Percentiles rank a stretch among this genome's conserved stretches.
These are phyloP conservation scores for Netelia inedita DNA, from an alignment of 2,888 invertebrate species.

Conservation along the genomic window DNA sequence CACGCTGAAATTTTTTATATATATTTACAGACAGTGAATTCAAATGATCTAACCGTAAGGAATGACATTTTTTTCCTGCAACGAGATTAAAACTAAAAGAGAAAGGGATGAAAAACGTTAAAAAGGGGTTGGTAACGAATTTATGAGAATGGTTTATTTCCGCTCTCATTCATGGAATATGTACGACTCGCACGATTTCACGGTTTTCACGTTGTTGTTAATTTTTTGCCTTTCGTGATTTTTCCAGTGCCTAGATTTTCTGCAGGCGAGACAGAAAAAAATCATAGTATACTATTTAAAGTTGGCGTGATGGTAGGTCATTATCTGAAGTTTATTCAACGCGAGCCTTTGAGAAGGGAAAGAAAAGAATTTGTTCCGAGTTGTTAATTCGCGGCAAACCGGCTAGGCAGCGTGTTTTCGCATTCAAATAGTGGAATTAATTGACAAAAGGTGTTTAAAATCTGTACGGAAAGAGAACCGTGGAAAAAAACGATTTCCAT, in stretches of 20 bases:
- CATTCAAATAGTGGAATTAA: constrained; percentile 72
- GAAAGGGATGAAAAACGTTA: too few species aligned
- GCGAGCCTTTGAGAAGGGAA: constrained; percentile 38
- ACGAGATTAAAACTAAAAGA: too few species aligned
- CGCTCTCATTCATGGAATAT: constrained; percentile 7
- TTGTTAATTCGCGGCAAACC: constrained; percentile 65
- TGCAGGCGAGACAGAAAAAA: constrained; percentile 37
- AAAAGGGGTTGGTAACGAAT: too few species aligned
- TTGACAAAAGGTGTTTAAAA: constrained; percentile 71
- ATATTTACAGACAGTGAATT: too few species aligned
- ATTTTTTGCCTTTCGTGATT: neutral
- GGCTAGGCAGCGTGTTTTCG: constrained; percentile 52
- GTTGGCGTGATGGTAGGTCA: constrained; percentile 43
- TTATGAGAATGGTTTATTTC: neutral
- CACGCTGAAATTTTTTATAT: too few species aligned
- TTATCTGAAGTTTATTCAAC: constrained; percentile 72
- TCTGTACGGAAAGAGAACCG: constrained; percentile 30
- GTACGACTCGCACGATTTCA: constrained; percentile 28
- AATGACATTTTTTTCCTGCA: too few species aligned
- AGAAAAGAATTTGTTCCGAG: constrained; percentile 33
- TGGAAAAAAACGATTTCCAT: constrained; percentile 19
- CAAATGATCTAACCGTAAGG: too few species aligned
- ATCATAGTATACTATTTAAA: constrained; percentile 22
- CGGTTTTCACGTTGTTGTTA: neutral
- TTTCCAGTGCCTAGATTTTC: constrained; percentile 13